Base-by-base conservation (phyloP, 1,140 invertebrate species). In the Xylocopa sonorina region DNA sequence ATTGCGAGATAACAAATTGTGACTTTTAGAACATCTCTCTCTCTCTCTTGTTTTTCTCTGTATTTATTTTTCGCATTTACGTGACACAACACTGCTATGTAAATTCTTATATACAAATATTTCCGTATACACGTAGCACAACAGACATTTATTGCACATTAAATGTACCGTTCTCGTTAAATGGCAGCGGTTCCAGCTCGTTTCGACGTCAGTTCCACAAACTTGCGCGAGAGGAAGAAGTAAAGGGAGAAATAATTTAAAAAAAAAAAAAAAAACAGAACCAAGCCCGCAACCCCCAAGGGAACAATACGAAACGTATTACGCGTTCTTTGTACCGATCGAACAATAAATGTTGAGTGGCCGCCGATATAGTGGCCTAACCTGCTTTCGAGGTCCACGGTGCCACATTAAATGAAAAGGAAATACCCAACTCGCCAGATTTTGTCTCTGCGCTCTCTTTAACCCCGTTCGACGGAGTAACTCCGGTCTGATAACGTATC, bases 261-360 rank as follows among this genome's bases (percentile, higher is more conserved):
- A 41, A 78, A 60, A n/a, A n/a, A n/a, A n/a, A n/a, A n/a, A n/a
- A n/a, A n/a, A n/a, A n/a, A n/a, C n/a, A n/a, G n/a, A 69, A 50
- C 34, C 32, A 10, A 43, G 18, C 12, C 2, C 3, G 55, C 32
- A 62, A 24, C n/a, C 16, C 1, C 16, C 10, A 5, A 16, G 6
- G 29, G 29, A 62, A 78, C 34, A 78, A 79, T 64, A 18, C 50
- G 27, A 63, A 63, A 79, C 64, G 41, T 62, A 63, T 79, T 78
- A 72, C 76, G 60, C 16, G 38, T 64, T 66, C 60, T 64, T 64
- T 74, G 50, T 79, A 64, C 24, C 29, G n/a, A 32, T 57, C 57
- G 60, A 79, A 79, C 60, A 79, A 79, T 74, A 50, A 74, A 57
- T 64, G 16, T 46, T 9, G 50, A 73, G 43, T 78, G 43, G 55